phyloP scores from a whole-genome alignment of 2,797 vertebrate genomes.

The Decapterus maruadsi region DNA sequence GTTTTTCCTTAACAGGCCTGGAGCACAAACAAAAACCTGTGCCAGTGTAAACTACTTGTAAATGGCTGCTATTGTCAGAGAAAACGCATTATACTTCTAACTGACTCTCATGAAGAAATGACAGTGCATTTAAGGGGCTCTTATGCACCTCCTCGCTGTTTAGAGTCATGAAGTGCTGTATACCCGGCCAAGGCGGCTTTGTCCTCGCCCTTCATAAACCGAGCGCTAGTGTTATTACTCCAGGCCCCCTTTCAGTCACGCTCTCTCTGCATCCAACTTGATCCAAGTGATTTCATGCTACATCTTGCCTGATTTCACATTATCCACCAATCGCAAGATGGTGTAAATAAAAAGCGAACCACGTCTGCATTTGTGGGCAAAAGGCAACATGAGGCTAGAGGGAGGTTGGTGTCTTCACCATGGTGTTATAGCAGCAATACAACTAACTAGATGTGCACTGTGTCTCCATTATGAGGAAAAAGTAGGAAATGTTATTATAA shows the following conservation, averaged over 20 bases:
- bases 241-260: constrained; percentile 26
- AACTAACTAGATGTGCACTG: not conserved
- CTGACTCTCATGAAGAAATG: not conserved
- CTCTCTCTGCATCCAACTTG: constrained; percentile 4
- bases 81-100: constrained; percentile 1
- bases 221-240: constrained; percentile 13
- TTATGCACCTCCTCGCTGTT: not conserved
- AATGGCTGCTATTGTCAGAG: not conserved
- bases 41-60: not conserved
- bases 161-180: not conserved
- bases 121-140: not conserved
- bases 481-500: not conserved
- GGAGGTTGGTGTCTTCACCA: too few species aligned
- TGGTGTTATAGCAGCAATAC: not conserved
- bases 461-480: not conserved
- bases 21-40: not conserved
- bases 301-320: constrained; percentile 12
- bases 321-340: not conserved
- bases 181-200: not conserved
- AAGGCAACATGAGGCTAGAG: not conserved
- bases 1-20: not conserved
- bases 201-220: not conserved
- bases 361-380: not conserved
- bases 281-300: constrained; percentile 34
- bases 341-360: not conserved